Evolutionary conservation across 2,797 vertebrate species (phyloP), one percentile per base, ranked within the genome.

Genomic region (Megalops cyprinoides): DNA sequence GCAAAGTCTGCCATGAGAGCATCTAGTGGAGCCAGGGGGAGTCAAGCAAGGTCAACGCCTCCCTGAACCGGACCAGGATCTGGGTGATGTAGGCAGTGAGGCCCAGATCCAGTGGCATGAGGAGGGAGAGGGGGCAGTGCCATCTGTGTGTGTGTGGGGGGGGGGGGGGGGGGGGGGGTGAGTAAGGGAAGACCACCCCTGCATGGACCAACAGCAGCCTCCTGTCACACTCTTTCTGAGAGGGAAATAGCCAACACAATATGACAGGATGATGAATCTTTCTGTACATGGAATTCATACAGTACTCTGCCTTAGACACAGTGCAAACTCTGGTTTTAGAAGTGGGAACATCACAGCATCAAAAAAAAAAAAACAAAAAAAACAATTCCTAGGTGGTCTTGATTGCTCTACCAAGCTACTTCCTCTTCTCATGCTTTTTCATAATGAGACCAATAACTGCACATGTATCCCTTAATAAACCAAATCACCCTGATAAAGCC

Each of bases 1-100:
- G 92, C 94, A 84, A 95, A 95, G 77, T 95, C 94, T 73, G 94
- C 94, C 78, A 95, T 95, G 55, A 93, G 91, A 65, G 94, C 94
- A 90, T 96, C 95, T 55, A 95, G 77, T 0, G 95, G 95, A 46
- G 94, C 82, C 1, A 95, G 20, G 93, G 95, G 23, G 95, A 94
- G 76, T 94, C 93, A 0, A 93, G 95, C 74, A 93, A 95, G 0
- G 94, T 87, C 53, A 95, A 82, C 78, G 95, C 91, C 67, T 95
- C 94, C 53, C 94, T 92, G 0, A 95, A 84, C 82, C 95, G 85
- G 25, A 82, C 83, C 1, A 96, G 93, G 0, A 95, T 96, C 86
- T 95, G 94, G 87, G 91, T 95, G 69, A 96, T 86, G 1, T 93
- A 90, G 86, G 91, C 87, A 81, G 95, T 94, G 71, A 95, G 95